Evolutionary conservation across 2,888 invertebrate genomes (phyloP).

Genomic region (Trissonchulus latispiculum): DNA sequence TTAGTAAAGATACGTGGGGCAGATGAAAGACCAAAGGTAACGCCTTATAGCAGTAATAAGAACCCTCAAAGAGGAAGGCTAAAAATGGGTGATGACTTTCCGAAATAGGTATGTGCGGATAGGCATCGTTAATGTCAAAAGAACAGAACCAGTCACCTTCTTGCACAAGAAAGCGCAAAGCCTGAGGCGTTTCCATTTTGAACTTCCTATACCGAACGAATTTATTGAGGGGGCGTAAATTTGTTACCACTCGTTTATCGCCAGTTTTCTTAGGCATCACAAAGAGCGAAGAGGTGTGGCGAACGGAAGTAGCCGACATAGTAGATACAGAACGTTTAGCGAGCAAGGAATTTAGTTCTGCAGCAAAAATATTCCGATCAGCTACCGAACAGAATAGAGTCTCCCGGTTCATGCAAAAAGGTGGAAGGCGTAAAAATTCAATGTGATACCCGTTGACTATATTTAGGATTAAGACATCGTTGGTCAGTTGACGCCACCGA

Average conservation of each 20-base stretch:
- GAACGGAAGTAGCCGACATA: neutral
- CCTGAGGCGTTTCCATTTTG: conserved; percentile 2
- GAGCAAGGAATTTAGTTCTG: neutral
- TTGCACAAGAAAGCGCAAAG: neutral
- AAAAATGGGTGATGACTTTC: neutral
- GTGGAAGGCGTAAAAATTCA: neutral
- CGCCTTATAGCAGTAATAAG: neutral
- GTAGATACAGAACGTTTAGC: neutral
- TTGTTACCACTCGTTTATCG: neutral
- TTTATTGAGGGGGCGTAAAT: neutral
- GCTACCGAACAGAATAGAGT: neutral
- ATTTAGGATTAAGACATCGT: neutral
- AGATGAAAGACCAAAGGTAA: neutral
- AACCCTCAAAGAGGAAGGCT: neutral
- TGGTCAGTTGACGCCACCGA: neutral
- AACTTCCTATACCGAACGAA: neutral
- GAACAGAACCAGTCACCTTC: neutral
- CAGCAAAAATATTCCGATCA: neutral
- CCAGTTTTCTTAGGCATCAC: conserved; percentile 4
- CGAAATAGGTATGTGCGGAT: neutral
- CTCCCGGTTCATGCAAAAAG: neutral
- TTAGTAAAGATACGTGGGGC: conserved; percentile 6
- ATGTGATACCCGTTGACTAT: neutral
- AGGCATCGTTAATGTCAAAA: conserved; percentile 2
- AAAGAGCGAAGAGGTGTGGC: neutral